Percentiles rank a stretch among this genome's conserved stretches.
These are phyloP conservation scores for Sinocyclocheilus rhinocerous DNA, from an alignment of 2,113 vertebrate genomes.

Conservation along the genomic window DNA sequence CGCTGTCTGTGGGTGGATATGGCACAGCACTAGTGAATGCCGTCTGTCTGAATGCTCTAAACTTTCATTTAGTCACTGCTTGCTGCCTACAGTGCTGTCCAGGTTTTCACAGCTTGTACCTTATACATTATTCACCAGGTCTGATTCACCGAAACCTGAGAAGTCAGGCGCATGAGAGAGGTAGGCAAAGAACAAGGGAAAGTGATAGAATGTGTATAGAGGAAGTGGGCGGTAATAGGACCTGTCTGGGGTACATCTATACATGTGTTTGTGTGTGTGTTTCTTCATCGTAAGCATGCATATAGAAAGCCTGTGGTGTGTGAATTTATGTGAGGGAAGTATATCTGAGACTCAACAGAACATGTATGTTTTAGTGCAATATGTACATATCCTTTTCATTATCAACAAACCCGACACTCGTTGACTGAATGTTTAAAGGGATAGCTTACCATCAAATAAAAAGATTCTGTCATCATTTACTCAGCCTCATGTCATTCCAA, in stretches of 20 bases:
- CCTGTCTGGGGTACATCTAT: not conserved
- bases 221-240: not conserved
- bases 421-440: too few species aligned
- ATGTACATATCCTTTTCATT: not conserved
- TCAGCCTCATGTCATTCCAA: too few species aligned
- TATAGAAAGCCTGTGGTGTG: conserved; percentile 3
- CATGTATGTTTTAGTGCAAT: not conserved
- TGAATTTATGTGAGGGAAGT: not conserved
- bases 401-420: not conserved
- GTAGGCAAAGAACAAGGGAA: conserved; percentile 20
- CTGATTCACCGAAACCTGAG: conserved; percentile 55
- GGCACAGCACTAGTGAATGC: conserved; percentile 14
- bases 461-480: too few species aligned
- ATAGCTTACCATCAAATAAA: too few species aligned
- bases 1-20: conserved; percentile 14
- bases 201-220: conserved; percentile 14
- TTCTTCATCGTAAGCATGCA: conserved; percentile 3
- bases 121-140: conserved; percentile 54
- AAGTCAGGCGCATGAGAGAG: conserved; percentile 30
- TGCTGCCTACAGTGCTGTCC: conserved; percentile 20
- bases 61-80: conserved; percentile 11
- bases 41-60: conserved; percentile 21
- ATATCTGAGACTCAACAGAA: not conserved
- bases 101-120: conserved; percentile 52
- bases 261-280: conserved; percentile 22